These are phyloP conservation scores for Argyresthia goedartella DNA, from an alignment of 2,888 invertebrate species.

Conservation along the genomic window DNA sequence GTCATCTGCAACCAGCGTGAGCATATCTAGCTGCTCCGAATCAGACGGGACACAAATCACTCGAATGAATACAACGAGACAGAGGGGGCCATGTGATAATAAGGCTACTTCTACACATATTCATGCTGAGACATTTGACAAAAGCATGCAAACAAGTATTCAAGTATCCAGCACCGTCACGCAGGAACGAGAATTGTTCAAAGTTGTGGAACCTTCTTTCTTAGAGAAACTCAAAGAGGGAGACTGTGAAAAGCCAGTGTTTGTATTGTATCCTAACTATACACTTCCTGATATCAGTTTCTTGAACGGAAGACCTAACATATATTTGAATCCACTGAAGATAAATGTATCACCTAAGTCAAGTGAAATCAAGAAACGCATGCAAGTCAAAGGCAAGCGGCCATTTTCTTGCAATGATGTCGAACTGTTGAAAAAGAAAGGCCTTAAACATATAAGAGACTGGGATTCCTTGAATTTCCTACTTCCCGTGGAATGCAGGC, in stretches of 20 bases:
- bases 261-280: slow-evolving; percentile 92
- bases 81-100: slow-evolving; percentile 47
- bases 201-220: slow-evolving; percentile 79
- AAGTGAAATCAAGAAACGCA: slow-evolving; percentile 44
- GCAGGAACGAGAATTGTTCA: slow-evolving; percentile 63
- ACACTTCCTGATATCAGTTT: slow-evolving; percentile 91
- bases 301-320: slow-evolving; percentile 73
- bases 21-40: slow-evolving; percentile 67
- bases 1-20: slow-evolving; percentile 64
- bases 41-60: slow-evolving; percentile 67
- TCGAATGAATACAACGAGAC: slow-evolving; percentile 49
- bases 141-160: slow-evolving; percentile 81
- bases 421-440: slow-evolving; percentile 83
- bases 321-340: slow-evolving; percentile 81
- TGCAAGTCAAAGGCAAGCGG: slow-evolving; percentile 60
- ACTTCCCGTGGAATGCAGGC: slow-evolving; percentile 86
- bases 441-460: slow-evolving; percentile 88
- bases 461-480: slow-evolving; percentile 94
- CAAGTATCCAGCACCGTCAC: slow-evolving; percentile 44
- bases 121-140: slow-evolving; percentile 73
- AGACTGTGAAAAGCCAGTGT: slow-evolving; percentile 81
- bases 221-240: slow-evolving; percentile 76
- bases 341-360: slow-evolving; percentile 54
- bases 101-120: slow-evolving; percentile 66
- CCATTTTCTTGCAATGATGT: slow-evolving; percentile 88